Evolutionary conservation across 2,797 vertebrate species (phyloP), one percentile per base, ranked within the genome.

Genomic region (Galago senegalensis): DNA sequence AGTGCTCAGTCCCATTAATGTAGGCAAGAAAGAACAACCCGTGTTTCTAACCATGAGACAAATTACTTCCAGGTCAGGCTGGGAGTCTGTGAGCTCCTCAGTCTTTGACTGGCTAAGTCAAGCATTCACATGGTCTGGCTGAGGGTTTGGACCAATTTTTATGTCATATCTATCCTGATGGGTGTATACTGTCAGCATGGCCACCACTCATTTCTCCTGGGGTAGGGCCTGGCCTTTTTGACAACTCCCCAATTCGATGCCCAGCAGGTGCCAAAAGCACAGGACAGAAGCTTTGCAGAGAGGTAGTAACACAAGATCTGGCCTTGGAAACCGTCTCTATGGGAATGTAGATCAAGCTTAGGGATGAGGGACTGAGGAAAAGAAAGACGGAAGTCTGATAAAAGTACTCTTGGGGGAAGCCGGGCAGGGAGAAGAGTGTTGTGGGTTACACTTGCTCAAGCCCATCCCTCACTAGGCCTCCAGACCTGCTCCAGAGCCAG

Each of bases 401-500:
- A 67, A 40, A 43, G 61, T 16, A 14, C 17, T 4, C 2, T 5
- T 3, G 7, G n/a, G 14, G 6, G 65, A 29, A 31, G 23, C 0
- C 11, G 67, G 11, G 17, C 2, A 20, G 34, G 69, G 46, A 13
- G 84, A 14, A 16, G 25, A 1, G 8, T 14, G 20, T 34, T 8
- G 3, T 8, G 1, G 20, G 16, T 1, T 23, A 5, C 0, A 3
- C 27, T 60, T 25, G 5, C 70, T 46, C 37, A 6, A 2, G 21
- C 0, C n/a, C 58, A 10, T 37, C 43, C 23, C 0, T 25, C 0
- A 0, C 13, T n/a, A 2, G 10, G 14, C 34, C 77, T 75, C 67
- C 4, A 20, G 56, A 34, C 27, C 53, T 14, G 0, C 61, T 69
- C 40, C 1, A 27, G 63, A n/a, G 29, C 1, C 3, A 29, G 77